phyloP scores from a whole-genome alignment of 2,113 vertebrate species.

The Tylochromis polylepis region DNA sequence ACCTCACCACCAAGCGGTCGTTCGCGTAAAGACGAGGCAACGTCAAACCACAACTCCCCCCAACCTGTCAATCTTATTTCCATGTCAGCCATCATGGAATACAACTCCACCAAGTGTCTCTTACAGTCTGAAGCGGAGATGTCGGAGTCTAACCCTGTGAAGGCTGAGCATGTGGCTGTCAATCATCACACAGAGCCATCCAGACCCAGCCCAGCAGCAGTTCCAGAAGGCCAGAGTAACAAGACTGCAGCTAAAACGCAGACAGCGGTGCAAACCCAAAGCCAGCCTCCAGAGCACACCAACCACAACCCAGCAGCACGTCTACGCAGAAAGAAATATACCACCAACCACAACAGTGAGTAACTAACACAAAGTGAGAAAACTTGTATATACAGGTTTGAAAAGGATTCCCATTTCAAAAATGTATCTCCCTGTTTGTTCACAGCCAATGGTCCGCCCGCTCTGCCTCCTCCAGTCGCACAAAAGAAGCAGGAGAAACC shows the following conservation, averaged over 20 bases:
- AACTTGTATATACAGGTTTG: neutral
- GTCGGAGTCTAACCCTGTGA: constrained; percentile 2
- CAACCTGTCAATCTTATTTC: constrained; percentile 75
- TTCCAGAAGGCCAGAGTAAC: neutral
- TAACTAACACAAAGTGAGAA: neutral
- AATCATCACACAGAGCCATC: neutral
- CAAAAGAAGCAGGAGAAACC: constrained; percentile 56
- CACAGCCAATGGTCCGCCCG: constrained; percentile 61
- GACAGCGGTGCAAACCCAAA: constrained; percentile 39
- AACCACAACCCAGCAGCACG: constrained; percentile 57
- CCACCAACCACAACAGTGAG: constrained; percentile 66
- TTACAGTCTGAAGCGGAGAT: constrained; percentile 72
- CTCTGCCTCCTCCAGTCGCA: constrained; percentile 34
- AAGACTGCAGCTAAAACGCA: constrained; percentile 12
- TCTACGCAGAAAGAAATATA: constrained; percentile 70
- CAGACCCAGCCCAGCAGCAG: neutral
- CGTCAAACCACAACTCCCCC: constrained; percentile 2
- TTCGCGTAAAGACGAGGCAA: constrained; percentile 70
- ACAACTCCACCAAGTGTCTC: constrained; percentile 83
- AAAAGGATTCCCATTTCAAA: neutral
- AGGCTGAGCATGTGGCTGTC: neutral
- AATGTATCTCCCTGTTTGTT: neutral
- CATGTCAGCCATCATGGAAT: constrained; percentile 79
- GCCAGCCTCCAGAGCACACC: constrained; percentile 26
- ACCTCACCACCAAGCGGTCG: constrained; percentile 72